phyloP scores from a whole-genome alignment of 1,140 invertebrate species.

The Yoshiicerus persimilis region DNA sequence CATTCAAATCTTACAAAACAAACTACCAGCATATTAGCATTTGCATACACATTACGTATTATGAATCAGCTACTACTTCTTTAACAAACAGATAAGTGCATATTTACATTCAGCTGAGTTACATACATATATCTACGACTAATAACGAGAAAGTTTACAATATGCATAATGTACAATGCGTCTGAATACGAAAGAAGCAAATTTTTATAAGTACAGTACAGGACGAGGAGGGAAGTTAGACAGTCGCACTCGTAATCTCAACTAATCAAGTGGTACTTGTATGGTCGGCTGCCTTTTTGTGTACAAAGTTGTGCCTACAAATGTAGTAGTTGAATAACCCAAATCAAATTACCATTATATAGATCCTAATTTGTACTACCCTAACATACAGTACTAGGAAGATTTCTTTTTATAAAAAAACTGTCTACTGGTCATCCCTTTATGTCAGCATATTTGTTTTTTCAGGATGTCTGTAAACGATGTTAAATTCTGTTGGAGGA shows the following conservation, averaged over 20 bases:
- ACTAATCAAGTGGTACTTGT: neutral
- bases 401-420: neutral
- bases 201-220: neutral
- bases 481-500: neutral
- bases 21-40: neutral
- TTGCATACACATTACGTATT: neutral
- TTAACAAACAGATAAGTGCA: neutral
- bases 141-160: conserved; percentile 1
- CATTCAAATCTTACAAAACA: neutral
- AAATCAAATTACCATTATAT: neutral
- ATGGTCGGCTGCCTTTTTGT: neutral
- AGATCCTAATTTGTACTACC: neutral
- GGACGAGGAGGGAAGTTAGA: neutral
- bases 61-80: neutral
- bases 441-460: neutral
- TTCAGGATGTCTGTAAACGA: too few relatives aligned
- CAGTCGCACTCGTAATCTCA: neutral
- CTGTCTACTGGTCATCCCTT: neutral
- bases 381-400: too few relatives aligned
- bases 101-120: neutral
- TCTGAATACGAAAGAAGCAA: neutral
- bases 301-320: neutral
- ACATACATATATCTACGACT: neutral
- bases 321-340: neutral
- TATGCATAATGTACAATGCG: neutral